A percentile compares a stretch with the other conserved stretches of the same genome.
phyloP scores from a whole-genome alignment of 2,113 vertebrate species.

The Hucho hucho region DNA sequence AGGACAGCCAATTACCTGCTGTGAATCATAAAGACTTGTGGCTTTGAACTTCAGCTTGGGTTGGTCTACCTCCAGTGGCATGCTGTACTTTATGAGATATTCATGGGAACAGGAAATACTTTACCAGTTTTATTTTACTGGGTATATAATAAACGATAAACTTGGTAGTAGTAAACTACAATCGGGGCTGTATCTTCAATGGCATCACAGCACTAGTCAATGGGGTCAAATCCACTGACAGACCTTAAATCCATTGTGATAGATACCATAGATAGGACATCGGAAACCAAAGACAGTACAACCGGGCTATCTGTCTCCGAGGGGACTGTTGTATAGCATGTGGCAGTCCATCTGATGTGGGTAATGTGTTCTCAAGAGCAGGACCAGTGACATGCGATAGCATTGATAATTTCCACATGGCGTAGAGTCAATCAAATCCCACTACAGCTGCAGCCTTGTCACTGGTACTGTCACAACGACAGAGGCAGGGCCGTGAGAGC shows the following conservation, averaged over 20 bases:
- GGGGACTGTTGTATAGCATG: conserved; percentile 28
- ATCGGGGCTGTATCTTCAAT: neutral
- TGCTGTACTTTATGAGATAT: neutral
- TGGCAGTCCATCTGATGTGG: conserved; percentile 33
- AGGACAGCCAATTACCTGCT: conserved; percentile 40
- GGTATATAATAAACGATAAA: neutral
- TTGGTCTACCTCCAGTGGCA: conserved; percentile 12
- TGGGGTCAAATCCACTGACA: neutral
- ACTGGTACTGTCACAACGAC: conserved; percentile 23
- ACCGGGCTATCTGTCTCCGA: conserved; percentile 23
- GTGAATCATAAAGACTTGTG: neutral
- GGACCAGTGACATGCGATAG: conserved; percentile 35
- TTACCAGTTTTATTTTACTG: neutral
- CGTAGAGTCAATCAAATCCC: conserved; percentile 33
- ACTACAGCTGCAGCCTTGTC: conserved; percentile 19
- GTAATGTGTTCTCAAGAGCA: conserved; percentile 25
- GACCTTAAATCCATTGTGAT: neutral
- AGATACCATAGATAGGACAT: neutral
- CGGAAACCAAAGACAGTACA: neutral
- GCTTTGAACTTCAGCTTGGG: conserved; percentile 23
- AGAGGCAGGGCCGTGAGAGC: neutral
- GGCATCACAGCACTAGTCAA: neutral
- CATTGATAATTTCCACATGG: conserved; percentile 35
- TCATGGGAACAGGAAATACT: neutral
- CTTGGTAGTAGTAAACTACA: neutral